phyloP scores from a whole-genome alignment of 2,888 invertebrate species.

The Zootermopsis nevadensis region DNA sequence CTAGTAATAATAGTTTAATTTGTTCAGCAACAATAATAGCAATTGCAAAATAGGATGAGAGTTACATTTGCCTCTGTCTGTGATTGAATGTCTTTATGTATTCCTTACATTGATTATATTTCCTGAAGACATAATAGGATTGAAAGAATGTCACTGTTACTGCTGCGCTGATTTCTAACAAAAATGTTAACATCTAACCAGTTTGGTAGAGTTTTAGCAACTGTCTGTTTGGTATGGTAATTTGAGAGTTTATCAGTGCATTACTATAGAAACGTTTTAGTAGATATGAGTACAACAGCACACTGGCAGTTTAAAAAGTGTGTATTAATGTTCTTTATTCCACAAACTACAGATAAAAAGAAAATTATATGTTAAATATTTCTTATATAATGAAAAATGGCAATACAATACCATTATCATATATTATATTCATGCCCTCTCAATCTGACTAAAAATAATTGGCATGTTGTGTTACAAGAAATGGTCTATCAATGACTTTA shows the following conservation, averaged over 20 bases:
- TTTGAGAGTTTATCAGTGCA: neutral
- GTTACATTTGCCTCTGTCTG: too few relatives aligned
- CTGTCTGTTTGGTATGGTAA: neutral
- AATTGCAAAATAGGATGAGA: too few relatives aligned
- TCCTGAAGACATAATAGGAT: too few relatives aligned
- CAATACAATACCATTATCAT: neutral
- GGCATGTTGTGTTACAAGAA: neutral
- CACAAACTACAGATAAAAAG: neutral
- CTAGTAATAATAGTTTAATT: too few relatives aligned
- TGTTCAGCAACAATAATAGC: too few relatives aligned
- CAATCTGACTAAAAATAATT: conserved; percentile 23
- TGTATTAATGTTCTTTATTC: neutral
- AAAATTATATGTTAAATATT: neutral
- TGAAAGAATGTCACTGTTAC: neutral
- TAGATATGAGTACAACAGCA: neutral
- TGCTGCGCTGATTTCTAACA: neutral
- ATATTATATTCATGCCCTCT: neutral
- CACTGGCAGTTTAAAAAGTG: neutral
- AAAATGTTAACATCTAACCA: neutral
- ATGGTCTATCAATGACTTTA: neutral
- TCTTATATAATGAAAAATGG: neutral
- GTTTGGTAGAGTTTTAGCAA: neutral
- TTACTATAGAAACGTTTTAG: neutral
- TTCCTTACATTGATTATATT: too few relatives aligned
- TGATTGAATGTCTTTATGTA: too few relatives aligned